Conservation (phyloP, 2,888 invertebrate species). For the Gastracanthus pulcherrimus region DNA sequence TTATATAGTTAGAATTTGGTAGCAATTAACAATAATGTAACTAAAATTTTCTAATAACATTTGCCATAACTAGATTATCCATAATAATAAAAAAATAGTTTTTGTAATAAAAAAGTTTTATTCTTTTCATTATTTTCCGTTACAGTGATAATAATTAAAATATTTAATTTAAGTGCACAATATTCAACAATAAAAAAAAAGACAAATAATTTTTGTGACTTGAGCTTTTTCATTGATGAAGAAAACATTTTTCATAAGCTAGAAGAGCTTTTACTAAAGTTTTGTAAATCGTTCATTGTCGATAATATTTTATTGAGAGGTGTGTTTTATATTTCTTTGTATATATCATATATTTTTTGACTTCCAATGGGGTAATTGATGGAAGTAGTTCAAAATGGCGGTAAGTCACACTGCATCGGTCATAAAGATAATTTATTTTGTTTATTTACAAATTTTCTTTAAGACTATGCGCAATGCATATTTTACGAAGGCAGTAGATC, state of each 20-base stretch:
- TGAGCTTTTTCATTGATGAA: conserved; percentile 36
- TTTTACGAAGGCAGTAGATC: conserved; percentile 60
- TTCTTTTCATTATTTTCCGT: no score
- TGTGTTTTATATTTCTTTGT: conserved; percentile 37
- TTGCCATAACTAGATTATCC: no score
- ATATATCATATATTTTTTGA: conserved; percentile 44
- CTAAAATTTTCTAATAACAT: no score
- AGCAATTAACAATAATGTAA: no score
- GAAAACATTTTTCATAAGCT: neutral
- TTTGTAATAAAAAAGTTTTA: no score
- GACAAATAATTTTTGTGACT: conserved; percentile 46
- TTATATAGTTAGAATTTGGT: no score
- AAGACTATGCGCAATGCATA: conserved; percentile 60
- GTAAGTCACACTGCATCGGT: conserved; percentile 70
- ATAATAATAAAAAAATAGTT: no score
- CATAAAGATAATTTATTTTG: conserved; percentile 56
- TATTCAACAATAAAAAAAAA: conserved; percentile 30
- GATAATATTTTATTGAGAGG: conserved; percentile 50
- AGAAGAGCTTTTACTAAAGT: conserved; percentile 6
- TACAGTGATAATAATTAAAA: no score
- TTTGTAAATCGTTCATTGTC: conserved; percentile 31
- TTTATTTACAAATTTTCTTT: conserved; percentile 46
- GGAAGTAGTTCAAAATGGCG: conserved; percentile 78
- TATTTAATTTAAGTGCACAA: neutral
- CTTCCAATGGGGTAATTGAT: conserved; percentile 74